phyloP scores from a whole-genome alignment of 2,113 vertebrate genomes.

The Proterorhinus semilunaris region DNA sequence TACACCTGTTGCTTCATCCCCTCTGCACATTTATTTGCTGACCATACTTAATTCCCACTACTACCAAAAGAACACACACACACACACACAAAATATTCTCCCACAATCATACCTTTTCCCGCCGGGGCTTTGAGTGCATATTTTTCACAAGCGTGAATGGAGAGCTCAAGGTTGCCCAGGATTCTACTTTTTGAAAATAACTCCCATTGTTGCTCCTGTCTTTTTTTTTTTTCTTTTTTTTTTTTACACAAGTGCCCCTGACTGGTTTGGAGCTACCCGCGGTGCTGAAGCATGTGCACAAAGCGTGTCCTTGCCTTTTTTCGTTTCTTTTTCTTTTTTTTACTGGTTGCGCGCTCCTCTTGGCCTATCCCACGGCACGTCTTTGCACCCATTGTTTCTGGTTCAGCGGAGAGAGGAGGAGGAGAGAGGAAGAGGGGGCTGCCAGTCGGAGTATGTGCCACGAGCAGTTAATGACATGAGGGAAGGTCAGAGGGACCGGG shows the following conservation, averaged over 20 bases:
- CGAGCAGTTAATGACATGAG: constrained; percentile 35
- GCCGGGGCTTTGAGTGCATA: background rate
- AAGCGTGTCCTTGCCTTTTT: constrained; percentile 34
- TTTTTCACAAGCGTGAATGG: background rate
- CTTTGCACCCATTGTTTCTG: constrained; percentile 48
- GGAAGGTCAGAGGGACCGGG: constrained; percentile 29
- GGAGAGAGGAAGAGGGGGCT: constrained; percentile 23
- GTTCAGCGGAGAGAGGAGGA: constrained; percentile 23
- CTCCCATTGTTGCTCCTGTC: background rate
- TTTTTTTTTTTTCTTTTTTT: background rate
- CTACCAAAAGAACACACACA: too few relatives aligned
- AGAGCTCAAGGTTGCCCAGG: background rate
- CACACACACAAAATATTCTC: too few relatives aligned
- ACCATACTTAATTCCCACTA: too few relatives aligned
- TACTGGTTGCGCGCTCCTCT: constrained; percentile 31
- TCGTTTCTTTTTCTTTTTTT: background rate
- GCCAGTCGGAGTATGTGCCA: constrained; percentile 21
- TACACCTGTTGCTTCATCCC: too few relatives aligned
- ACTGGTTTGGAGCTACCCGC: background rate
- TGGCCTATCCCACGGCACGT: constrained; percentile 29
- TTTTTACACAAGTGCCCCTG: background rate
- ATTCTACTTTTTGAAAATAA: background rate
- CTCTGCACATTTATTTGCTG: too few relatives aligned
- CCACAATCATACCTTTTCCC: too few relatives aligned
- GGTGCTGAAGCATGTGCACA: constrained; percentile 34